Conservation (phyloP, 2,888 invertebrate genomes). For the Pelosia muscerda region DNA sequence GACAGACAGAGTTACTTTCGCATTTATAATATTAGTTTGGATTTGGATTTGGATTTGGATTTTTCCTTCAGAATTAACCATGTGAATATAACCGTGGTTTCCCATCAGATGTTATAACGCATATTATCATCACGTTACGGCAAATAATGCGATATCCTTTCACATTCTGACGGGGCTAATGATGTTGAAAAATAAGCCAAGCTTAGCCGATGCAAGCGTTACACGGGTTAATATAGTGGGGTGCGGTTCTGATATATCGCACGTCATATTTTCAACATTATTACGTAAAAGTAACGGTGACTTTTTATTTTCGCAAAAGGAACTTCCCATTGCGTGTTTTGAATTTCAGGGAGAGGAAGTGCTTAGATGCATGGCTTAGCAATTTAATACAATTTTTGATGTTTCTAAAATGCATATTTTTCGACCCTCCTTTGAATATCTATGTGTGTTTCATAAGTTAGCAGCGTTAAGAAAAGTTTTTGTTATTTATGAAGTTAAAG, state of each 20-base stretch:
- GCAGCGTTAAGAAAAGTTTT: neutral
- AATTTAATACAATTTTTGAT: slow-evolving; percentile 28
- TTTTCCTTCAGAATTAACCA: slow-evolving; percentile 42
- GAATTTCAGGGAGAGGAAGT: slow-evolving; percentile 35
- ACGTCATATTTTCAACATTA: slow-evolving; percentile 61
- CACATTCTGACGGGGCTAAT: slow-evolving; percentile 63
- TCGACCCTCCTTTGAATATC: slow-evolving; percentile 9
- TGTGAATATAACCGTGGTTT: slow-evolving; percentile 37
- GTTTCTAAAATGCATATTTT: slow-evolving; percentile 18
- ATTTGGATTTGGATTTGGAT: too few species aligned
- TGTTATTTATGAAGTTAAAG: neutral
- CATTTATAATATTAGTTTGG: too few species aligned
- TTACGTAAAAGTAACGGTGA: slow-evolving; percentile 60
- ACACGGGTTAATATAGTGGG: slow-evolving; percentile 55
- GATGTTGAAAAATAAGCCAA: slow-evolving; percentile 67
- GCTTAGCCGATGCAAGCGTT: slow-evolving; percentile 64
- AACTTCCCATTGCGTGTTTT: slow-evolving; percentile 46
- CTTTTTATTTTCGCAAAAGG: slow-evolving; percentile 54
- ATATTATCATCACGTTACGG: slow-evolving; percentile 59
- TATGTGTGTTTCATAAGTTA: slow-evolving; percentile 5
- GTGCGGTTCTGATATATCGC: slow-evolving; percentile 61
- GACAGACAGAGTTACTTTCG: too few species aligned
- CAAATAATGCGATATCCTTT: slow-evolving; percentile 66
- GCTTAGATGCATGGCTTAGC: slow-evolving; percentile 24
- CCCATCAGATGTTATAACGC: slow-evolving; percentile 50